phyloP scores from a whole-genome alignment of 2,888 invertebrate species.

The Lasioglossum marginatum region DNA sequence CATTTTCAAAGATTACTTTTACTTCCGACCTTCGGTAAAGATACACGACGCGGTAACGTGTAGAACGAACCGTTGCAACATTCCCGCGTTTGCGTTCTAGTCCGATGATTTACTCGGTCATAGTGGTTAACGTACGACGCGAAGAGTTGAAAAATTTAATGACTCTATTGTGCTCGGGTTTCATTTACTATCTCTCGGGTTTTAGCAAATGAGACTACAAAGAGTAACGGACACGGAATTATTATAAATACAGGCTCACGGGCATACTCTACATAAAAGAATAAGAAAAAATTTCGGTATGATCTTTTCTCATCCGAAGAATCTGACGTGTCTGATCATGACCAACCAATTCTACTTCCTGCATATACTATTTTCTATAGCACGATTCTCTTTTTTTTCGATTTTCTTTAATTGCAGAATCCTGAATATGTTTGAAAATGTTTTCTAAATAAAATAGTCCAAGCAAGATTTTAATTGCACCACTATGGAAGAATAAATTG shows the following conservation, averaged over 20 bases:
- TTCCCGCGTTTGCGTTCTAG: conserved; percentile 6
- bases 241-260: neutral
- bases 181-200: neutral
- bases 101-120: conserved; percentile 12
- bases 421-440: neutral
- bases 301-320: too few species aligned
- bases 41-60: neutral
- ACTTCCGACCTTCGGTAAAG: conserved; percentile 6
- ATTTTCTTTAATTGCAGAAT: too few species aligned
- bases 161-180: neutral
- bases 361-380: too few species aligned
- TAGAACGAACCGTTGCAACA: conserved; percentile 1
- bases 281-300: too few species aligned
- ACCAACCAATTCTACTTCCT: too few species aligned
- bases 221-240: neutral
- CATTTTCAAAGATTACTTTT: conserved; percentile 1
- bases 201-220: neutral
- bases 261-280: too few species aligned
- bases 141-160: neutral
- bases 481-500: neutral
- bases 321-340: too few species aligned
- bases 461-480: neutral
- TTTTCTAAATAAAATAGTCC: neutral
- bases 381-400: too few species aligned
- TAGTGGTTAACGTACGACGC: neutral